phyloP scores from a whole-genome alignment of 2,888 invertebrate species.

The Coremacera marginata region DNA sequence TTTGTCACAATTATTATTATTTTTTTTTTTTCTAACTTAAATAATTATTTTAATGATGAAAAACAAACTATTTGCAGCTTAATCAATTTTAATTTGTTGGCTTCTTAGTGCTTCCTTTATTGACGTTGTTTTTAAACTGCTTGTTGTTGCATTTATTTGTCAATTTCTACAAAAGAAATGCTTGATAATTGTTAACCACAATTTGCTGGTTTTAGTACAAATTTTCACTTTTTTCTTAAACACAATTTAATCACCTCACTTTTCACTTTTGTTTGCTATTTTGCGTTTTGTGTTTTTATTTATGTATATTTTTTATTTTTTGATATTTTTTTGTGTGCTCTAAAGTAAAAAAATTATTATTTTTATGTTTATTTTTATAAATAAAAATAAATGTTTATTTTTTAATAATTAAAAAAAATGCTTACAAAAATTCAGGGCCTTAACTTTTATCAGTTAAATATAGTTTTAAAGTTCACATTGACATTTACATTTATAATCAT shows the following conservation, averaged over 20 bases:
- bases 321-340: no score
- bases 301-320: background rate
- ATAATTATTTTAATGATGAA: background rate
- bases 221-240: no score
- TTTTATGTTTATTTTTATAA: background rate
- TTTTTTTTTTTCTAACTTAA: background rate
- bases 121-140: background rate
- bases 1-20: background rate
- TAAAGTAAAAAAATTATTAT: background rate
- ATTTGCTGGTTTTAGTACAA: background rate
- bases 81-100: slow-evolving; percentile 26
- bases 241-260: background rate
- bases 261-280: slow-evolving; percentile 24
- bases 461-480: background rate
- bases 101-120: background rate
- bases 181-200: slow-evolving; percentile 16
- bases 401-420: no score
- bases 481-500: no score
- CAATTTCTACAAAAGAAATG: background rate
- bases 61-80: slow-evolving; percentile 17
- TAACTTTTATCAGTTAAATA: no score
- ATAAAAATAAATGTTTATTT: background rate
- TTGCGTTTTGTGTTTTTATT: slow-evolving; percentile 23
- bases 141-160: slow-evolving; percentile 3
- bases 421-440: no score